These are phyloP conservation scores for Allobates femoralis DNA, from an alignment of 2,797 vertebrate species.

Conservation along the genomic window DNA sequence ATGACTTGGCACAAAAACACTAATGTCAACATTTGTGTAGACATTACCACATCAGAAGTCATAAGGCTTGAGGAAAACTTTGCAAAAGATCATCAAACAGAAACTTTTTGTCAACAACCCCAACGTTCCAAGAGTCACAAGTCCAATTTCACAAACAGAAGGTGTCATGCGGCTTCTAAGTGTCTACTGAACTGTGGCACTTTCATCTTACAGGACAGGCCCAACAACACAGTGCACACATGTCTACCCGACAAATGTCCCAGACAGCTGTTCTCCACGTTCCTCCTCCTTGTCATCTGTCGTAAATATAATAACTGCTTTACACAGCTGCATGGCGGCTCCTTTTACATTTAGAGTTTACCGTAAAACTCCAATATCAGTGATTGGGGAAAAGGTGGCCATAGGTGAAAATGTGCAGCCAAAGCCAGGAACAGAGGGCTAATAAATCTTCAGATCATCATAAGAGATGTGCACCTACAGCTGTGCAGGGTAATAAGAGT, in stretches of 20 bases:
- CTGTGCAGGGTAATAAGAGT: background rate
- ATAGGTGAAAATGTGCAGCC: too few relatives aligned
- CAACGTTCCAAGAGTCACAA: background rate
- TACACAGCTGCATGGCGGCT: conserved; percentile 24
- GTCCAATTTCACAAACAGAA: background rate
- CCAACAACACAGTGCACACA: conserved; percentile 7
- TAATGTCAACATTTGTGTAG: background rate
- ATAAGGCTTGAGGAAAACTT: background rate
- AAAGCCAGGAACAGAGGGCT: too few relatives aligned
- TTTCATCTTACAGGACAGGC: conserved; percentile 1
- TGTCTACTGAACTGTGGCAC: background rate
- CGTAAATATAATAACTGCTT: conserved; percentile 15
- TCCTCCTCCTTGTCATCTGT: background rate
- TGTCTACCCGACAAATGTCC: conserved; percentile 33
- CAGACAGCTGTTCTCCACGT: conserved; percentile 18
- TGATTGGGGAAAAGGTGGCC: background rate
- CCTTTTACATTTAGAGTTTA: background rate
- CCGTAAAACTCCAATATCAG: background rate
- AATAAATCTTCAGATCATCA: background rate
- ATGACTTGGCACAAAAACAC: too few relatives aligned
- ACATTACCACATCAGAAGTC: background rate
- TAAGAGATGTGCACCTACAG: background rate
- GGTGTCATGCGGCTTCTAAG: background rate
- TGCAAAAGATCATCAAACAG: background rate
- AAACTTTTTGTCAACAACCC: background rate